Evolutionary conservation across 2,797 vertebrate species (phyloP).

Genomic region (Cheracebus regulus): DNA sequence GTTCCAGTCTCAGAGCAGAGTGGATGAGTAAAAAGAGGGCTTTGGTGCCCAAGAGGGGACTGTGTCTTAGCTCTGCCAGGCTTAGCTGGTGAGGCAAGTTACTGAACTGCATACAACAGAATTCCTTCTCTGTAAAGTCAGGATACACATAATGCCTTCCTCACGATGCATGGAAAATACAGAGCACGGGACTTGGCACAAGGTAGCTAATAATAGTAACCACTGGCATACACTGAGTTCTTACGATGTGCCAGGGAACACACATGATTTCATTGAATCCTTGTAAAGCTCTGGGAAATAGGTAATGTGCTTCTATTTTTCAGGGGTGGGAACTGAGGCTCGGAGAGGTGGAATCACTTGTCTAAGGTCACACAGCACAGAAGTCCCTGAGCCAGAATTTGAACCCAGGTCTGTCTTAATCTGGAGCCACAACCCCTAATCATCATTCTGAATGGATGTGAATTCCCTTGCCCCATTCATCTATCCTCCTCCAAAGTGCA

Average conservation of each 20-base stretch:
- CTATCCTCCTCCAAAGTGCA: neutral
- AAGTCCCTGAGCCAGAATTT: neutral
- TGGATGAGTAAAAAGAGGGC: too few relatives aligned
- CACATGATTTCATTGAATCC: neutral
- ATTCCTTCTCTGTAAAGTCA: neutral
- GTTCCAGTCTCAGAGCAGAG: neutral
- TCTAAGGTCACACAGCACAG: neutral
- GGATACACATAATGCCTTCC: neutral
- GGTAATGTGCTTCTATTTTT: neutral
- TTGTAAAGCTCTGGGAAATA: neutral
- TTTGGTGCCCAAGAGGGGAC: neutral
- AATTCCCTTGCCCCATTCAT: neutral
- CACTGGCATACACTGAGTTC: fast-evolving
- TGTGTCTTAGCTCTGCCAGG: neutral
- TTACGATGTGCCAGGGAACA: neutral
- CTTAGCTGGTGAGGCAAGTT: neutral
- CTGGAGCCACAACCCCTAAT: neutral
- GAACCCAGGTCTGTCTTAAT: neutral
- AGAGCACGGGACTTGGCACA: fast-evolving
- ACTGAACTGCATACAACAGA: fast-evolving
- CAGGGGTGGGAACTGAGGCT: neutral
- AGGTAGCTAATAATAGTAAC: fast-evolving
- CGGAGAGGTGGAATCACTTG: neutral
- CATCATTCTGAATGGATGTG: neutral
- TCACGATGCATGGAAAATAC: fast-evolving